These are phyloP conservation scores for Eucera pruinosa DNA, from an alignment of 2,888 invertebrate genomes.

Conservation along the genomic window DNA sequence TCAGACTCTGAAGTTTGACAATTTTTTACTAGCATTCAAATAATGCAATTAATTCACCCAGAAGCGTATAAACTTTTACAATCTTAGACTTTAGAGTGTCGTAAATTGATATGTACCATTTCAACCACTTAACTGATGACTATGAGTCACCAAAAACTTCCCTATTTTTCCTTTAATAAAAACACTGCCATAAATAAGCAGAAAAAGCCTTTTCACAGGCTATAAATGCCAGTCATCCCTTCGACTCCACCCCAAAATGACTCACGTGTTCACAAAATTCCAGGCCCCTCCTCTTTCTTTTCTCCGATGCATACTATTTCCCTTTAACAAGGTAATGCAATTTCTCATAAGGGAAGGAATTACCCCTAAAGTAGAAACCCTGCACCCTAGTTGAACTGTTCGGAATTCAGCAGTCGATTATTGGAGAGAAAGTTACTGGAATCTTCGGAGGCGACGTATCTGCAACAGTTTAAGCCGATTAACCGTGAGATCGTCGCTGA, in stretches of 20 bases:
- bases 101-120: not conserved
- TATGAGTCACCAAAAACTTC: not conserved
- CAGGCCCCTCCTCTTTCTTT: not conserved
- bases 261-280: not conserved
- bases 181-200: not conserved
- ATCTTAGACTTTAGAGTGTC: too few relatives aligned
- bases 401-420: not conserved
- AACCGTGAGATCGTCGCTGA: conserved; percentile 9
- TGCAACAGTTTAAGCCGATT: not conserved
- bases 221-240: not conserved
- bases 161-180: not conserved
- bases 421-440: not conserved
- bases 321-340: conserved; percentile 26
- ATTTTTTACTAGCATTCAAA: too few relatives aligned
- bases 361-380: conserved; percentile 14
- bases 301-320: conserved; percentile 31
- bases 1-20: too few relatives aligned
- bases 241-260: not conserved
- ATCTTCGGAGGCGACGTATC: not conserved
- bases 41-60: too few relatives aligned
- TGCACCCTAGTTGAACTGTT: not conserved
- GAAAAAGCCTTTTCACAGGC: not conserved
- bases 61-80: too few relatives aligned
- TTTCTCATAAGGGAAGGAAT: conserved; percentile 25
- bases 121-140: not conserved